These are phyloP conservation scores for Eupithecia abbreviata DNA, from an alignment of 2,888 invertebrate species.

Conservation along the genomic window DNA sequence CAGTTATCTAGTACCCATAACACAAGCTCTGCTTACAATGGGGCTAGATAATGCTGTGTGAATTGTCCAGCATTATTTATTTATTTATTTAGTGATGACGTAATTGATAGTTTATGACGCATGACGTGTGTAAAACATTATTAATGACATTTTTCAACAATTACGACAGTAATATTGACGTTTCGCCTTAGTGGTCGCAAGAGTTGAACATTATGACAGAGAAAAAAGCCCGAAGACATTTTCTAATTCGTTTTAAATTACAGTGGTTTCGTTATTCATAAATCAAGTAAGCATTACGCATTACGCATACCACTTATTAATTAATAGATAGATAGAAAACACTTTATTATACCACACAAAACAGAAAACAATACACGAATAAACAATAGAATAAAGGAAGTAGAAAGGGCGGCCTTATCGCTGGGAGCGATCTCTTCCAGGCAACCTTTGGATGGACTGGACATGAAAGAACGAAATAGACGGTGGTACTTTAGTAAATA, in stretches of 20 bases:
- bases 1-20: too few relatives aligned
- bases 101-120: background rate
- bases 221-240: conserved; percentile 36
- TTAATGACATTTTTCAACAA: background rate
- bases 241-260: conserved; percentile 40
- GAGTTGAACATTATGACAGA: conserved; percentile 31
- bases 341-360: too few relatives aligned
- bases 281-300: conserved; percentile 41
- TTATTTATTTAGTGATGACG: background rate
- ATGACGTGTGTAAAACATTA: background rate
- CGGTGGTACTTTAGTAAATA: too few relatives aligned
- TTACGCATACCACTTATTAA: conserved; percentile 32
- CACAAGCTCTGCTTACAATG: too few relatives aligned
- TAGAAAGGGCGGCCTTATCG: too few relatives aligned
- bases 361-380: too few relatives aligned
- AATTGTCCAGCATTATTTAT: too few relatives aligned
- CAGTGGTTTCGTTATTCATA: conserved; percentile 30
- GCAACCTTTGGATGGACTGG: too few relatives aligned
- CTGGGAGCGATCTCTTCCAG: too few relatives aligned
- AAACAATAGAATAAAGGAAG: too few relatives aligned
- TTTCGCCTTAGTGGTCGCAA: background rate
- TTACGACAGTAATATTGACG: background rate
- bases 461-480: too few relatives aligned
- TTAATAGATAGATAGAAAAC: background rate
- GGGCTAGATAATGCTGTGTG: too few relatives aligned